A percentile compares a stretch with the other conserved stretches of the same genome.
These are phyloP conservation scores for Lota lota DNA, from an alignment of 2,113 vertebrate species.

Conservation along the genomic window DNA sequence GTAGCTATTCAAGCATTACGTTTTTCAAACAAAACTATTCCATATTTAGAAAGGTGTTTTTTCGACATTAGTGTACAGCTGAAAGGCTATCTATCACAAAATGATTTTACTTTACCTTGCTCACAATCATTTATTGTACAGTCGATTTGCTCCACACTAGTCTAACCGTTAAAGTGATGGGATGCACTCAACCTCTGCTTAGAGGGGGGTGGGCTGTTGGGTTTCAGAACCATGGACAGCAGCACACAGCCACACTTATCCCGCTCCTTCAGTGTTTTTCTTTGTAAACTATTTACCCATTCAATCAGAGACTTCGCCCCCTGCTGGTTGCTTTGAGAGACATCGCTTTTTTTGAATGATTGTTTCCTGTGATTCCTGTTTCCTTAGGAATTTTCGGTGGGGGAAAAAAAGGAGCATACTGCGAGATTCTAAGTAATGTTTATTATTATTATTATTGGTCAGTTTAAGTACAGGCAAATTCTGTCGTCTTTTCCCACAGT, in stretches of 20 bases:
- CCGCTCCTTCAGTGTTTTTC: conserved; percentile 7
- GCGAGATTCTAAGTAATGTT: too few species aligned
- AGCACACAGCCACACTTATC: conserved; percentile 30
- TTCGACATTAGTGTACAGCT: too few species aligned
- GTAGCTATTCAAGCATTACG: too few species aligned
- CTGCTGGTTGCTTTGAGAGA: conserved; percentile 32
- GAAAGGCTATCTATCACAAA: too few species aligned
- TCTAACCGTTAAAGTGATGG: neutral
- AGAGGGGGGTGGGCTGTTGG: conserved; percentile 56
- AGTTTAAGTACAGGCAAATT: conserved; percentile 52
- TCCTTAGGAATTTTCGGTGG: too few species aligned
- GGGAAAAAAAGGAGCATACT: too few species aligned
- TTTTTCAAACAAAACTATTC: too few species aligned
- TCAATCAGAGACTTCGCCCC: conserved; percentile 24
- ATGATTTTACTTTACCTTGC: too few species aligned
- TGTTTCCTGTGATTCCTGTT: too few species aligned
- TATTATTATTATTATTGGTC: conserved; percentile 58
- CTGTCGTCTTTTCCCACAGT: conserved; percentile 43
- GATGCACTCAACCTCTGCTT: conserved; percentile 35
- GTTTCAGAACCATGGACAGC: conserved; percentile 79
- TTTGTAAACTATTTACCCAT: neutral
- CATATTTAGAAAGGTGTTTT: too few species aligned
- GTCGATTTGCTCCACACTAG: too few species aligned
- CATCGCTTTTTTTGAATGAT: neutral
- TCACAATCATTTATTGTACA: too few species aligned